phyloP scores from a whole-genome alignment of 2,797 vertebrate genomes.

The Channallabes apus region DNA sequence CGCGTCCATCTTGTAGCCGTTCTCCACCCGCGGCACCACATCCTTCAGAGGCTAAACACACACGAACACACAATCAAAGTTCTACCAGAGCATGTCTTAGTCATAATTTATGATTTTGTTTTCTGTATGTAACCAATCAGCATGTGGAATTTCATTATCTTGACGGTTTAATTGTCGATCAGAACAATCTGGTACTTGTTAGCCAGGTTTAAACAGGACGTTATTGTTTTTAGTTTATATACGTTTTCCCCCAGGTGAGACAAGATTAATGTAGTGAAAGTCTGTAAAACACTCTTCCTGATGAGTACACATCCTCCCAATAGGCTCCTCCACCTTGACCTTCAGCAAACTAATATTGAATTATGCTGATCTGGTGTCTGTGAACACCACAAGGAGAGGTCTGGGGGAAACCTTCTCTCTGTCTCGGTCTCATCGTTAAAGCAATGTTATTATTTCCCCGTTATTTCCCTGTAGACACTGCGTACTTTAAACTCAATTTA shows the following conservation, averaged over 20 bases:
- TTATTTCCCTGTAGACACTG: neutral
- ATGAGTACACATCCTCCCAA: no score
- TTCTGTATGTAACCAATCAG: neutral
- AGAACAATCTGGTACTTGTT: no score
- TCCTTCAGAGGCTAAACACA: conserved; percentile 85
- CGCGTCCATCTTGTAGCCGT: conserved; percentile 97
- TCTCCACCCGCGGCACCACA: conserved; percentile 93
- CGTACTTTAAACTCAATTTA: neutral
- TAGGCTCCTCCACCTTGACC: no score
- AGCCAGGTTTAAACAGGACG: no score
- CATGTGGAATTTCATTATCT: neutral
- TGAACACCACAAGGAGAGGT: neutral
- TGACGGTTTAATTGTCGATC: neutral
- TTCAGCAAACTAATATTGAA: neutral
- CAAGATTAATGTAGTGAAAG: no score
- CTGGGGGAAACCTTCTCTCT: neutral
- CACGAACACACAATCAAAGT: conserved; percentile 50
- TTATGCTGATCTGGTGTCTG: neutral
- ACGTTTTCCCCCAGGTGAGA: no score
- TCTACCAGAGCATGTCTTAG: no score
- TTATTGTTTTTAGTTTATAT: no score
- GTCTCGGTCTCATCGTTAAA: neutral
- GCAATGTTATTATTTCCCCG: neutral
- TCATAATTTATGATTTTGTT: neutral
- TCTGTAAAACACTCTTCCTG: no score